Base-by-base conservation (phyloP, 2,888 invertebrate genomes). In the Athripsodes cinereus region DNA sequence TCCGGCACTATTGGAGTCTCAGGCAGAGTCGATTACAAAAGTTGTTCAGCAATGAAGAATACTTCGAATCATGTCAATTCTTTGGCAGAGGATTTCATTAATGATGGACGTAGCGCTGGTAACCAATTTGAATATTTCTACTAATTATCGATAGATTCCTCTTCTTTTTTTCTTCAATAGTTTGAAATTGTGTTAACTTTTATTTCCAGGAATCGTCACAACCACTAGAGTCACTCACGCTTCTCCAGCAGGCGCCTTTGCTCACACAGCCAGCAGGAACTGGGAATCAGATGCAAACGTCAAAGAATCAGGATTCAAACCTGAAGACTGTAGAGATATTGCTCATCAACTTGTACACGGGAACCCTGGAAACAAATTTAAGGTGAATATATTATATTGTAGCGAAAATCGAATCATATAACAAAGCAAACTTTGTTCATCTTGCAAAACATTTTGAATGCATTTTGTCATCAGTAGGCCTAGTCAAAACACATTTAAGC, bases 191-290 rank as follows among this genome's bases (percentile, higher is more conserved):
- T n/a, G n/a, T n/a, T n/a, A n/a, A 13, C 16, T 8, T 8, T 16
- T 8, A 13, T 40, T 67, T 66, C 57, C 77, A 66, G 87, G 87
- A 2, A 63, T 87, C 1, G 89, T 91, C 1, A 92, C 92, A 0
- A 90, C 88, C 0, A 88, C 90, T 0, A 76, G 90, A 22, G 81
- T 92, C 0, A 91, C 91, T 0, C 89, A 91, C 68, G 91, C 90
- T 0, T 87, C 88, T 1, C 90, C 90, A 0, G 85, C 87, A 0
- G 84, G 82, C 0, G 72, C 79, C 66, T 84, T 79, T 68, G 81
- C 82, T 0, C 82, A 83, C 62, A 78, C 81, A 0, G 83, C 88
- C 0, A 80, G 85, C 62, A 75, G 90, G 1, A 80, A 87, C 66
- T 90, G 88, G 84, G 90, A 91, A 70, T 80, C 79, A 18, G 89